Evolutionary conservation across 2,113 vertebrate genomes (phyloP), one percentile per base, ranked within the genome.

Genomic region (Bufo gargarizans): DNA sequence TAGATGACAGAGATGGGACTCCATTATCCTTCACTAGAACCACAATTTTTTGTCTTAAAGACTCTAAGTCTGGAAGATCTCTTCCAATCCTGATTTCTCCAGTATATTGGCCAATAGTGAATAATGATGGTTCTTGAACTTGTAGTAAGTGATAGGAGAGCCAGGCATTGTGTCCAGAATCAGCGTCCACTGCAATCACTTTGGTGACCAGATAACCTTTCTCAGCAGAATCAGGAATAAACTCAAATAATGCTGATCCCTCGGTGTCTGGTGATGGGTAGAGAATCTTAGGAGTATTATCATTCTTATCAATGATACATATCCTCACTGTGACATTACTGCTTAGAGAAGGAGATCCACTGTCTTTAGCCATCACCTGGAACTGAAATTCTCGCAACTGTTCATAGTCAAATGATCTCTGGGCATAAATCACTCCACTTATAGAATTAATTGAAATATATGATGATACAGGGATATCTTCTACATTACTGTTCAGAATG

Each of bases 111-210:
- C 53, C 7, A 92, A 90, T 16, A 90, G 89, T 20, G 92, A 91
- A 90, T 94, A 95, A 82, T 95, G 94, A 91, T 72, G 84, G 69
- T 72, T 93, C 92, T 50, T 92, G 92, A 85, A 91, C 92, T 89
- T 94, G 92, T 12, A 91, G 82, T 83, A 94, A n/a, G 74, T 90
- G 94, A 91, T 95, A 95, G 10, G 93, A 94, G 89, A 95, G 91
- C 92, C 94, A 94, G 65, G 93, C 92, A 82, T 95, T 95, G 88
- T 93, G 93, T 22, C 94, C 95, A 77, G 94, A 93, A 86, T 94
- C 94, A 14, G 92, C 93, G 84, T 94, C 94, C 91, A 94, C 93
- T 11, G 94, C 94, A 0, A 94, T 93, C 82, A 94, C 91, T 90
- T 94, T 95, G 13, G 93, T 94, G 20, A 94, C 92, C 67, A 95